A percentile compares a stretch with the other conserved stretches of the same genome.
Conservation (phyloP, 2,113 vertebrate genomes). For the Rhinoptilus africanus region DNA sequence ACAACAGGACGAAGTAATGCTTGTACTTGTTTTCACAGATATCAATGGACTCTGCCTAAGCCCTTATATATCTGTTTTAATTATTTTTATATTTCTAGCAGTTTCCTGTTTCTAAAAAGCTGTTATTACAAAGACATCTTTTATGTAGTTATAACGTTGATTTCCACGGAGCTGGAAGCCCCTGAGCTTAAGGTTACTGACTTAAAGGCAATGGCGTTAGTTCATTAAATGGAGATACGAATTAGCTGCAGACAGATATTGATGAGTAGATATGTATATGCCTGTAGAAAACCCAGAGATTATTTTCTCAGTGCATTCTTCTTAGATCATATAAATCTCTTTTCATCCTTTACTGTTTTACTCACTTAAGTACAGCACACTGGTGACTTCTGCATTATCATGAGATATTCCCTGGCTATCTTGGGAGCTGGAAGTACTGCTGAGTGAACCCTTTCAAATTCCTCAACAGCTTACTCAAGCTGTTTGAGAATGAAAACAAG, state of each 20-base stretch:
- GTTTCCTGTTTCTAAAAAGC: background rate
- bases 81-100: background rate
- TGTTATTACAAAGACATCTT: background rate
- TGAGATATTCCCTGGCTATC: background rate
- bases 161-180: background rate
- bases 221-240: background rate
- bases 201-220: background rate
- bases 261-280: background rate
- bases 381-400: conserved; percentile 4
- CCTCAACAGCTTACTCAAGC: background rate
- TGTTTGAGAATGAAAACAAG: conserved; percentile 2
- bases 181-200: background rate
- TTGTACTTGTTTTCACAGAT: background rate
- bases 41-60: background rate
- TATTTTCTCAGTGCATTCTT: background rate
- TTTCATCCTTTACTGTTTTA: background rate
- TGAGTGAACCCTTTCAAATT: conserved; percentile 26
- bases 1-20: background rate
- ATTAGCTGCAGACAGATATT: background rate
- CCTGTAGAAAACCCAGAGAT: background rate
- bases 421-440: background rate
- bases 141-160: background rate
- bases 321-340: background rate
- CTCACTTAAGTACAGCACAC: background rate
- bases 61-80: background rate